These are phyloP conservation scores for Pseudoatta argentina DNA, from an alignment of 1,140 invertebrate species.

Conservation along the genomic window DNA sequence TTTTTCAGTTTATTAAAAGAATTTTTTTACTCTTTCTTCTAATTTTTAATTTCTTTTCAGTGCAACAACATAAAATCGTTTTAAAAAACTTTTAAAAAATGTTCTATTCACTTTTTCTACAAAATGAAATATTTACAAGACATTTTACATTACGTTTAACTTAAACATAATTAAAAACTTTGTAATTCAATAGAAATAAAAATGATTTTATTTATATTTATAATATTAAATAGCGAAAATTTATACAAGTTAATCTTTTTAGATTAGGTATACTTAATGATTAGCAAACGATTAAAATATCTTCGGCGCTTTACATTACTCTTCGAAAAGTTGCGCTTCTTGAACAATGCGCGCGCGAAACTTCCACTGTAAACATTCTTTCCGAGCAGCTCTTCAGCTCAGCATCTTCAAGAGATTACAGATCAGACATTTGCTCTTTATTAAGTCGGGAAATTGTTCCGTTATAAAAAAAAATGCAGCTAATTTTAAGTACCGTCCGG, in stretches of 20 bases:
- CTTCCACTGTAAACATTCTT: conserved; percentile 47
- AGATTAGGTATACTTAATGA: conserved; percentile 24
- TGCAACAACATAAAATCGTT: neutral
- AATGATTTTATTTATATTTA: neutral
- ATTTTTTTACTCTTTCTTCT: neutral
- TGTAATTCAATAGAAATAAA: neutral
- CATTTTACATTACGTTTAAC: neutral
- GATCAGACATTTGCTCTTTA: conserved; percentile 49
- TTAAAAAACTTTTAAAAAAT: neutral
- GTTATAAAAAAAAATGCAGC: conserved; percentile 10
- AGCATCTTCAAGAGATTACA: conserved; percentile 45
- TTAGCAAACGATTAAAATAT: conserved; percentile 25
- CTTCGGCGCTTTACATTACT: conserved; percentile 12
- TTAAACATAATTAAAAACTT: neutral
- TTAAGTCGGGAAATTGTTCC: conserved; percentile 20
- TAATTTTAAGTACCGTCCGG: conserved; percentile 16
- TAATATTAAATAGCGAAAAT: neutral
- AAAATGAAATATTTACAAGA: neutral
- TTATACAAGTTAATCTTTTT: neutral
- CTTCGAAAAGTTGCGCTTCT: conserved; percentile 41
- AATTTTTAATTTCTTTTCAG: neutral
- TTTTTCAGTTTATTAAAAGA: neutral
- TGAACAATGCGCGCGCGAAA: conserved; percentile 25
- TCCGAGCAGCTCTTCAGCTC: conserved; percentile 15
- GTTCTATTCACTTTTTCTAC: neutral